Evolutionary conservation across 2,888 invertebrate species (phyloP).

Genomic region (Lithosia quadra): DNA sequence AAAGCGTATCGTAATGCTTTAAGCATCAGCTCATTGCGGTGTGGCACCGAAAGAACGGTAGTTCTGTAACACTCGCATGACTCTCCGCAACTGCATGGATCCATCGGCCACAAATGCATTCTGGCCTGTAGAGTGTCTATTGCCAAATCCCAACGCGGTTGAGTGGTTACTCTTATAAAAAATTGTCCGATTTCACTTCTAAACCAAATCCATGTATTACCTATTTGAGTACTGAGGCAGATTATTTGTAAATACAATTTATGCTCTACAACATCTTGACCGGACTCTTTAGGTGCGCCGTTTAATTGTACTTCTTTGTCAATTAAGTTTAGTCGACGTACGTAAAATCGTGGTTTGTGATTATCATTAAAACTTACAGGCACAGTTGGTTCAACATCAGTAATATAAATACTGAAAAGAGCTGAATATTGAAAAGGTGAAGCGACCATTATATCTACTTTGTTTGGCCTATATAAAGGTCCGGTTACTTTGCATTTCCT

Average conservation of each 20-base stretch:
- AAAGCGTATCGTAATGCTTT: slow-evolving; percentile 75
- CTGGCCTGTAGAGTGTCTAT: slow-evolving; percentile 72
- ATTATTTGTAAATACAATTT: slow-evolving; percentile 75
- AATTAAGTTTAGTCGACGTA: slow-evolving; percentile 71
- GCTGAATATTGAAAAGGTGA: slow-evolving; percentile 69
- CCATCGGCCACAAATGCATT: slow-evolving; percentile 72
- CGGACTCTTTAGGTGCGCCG: slow-evolving; percentile 68
- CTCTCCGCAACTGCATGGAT: slow-evolving; percentile 78
- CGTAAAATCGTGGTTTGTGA: slow-evolving; percentile 64
- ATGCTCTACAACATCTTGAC: slow-evolving; percentile 66
- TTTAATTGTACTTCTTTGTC: slow-evolving; percentile 70
- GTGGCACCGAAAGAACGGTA: slow-evolving; percentile 71
- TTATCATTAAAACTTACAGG: slow-evolving; percentile 66
- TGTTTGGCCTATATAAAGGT: slow-evolving; percentile 75
- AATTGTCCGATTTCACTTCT: slow-evolving; percentile 76
- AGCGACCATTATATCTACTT: slow-evolving; percentile 71
- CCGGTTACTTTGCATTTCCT: slow-evolving; percentile 78
- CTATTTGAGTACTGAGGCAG: slow-evolving; percentile 74
- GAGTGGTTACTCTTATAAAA: slow-evolving; percentile 74
- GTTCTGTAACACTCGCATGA: slow-evolving; percentile 79
- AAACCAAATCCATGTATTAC: slow-evolving; percentile 80
- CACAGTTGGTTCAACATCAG: slow-evolving; percentile 72
- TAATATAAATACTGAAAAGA: slow-evolving; percentile 63
- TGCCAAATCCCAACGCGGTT: slow-evolving; percentile 77
- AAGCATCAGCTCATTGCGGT: slow-evolving; percentile 77